These are phyloP conservation scores for Ctenopoma kingsleyae DNA, from an alignment of 2,797 vertebrate species.

Conservation along the genomic window DNA sequence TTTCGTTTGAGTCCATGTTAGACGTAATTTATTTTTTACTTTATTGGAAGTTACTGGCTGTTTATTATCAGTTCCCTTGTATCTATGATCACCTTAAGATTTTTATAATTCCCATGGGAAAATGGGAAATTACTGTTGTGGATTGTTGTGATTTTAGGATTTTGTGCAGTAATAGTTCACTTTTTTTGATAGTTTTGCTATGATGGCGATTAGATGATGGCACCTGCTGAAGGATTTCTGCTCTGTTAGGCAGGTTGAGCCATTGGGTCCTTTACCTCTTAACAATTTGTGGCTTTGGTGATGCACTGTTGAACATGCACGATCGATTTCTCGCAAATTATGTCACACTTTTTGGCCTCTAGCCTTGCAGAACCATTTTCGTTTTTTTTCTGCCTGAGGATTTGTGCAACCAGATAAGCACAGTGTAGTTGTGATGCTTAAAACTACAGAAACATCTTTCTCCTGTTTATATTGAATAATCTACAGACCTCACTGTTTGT, in stretches of 20 bases:
- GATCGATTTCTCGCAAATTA: neutral
- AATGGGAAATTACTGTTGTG: no score
- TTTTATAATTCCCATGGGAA: no score
- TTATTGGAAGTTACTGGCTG: no score
- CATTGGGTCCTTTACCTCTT: neutral
- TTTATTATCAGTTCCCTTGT: neutral
- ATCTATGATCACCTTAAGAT: neutral
- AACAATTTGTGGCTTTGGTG: neutral
- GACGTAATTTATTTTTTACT: no score
- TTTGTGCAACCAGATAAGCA: neutral
- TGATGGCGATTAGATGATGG: no score
- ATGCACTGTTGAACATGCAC: neutral
- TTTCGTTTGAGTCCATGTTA: neutral
- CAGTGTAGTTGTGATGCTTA: neutral
- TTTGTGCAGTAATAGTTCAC: no score
- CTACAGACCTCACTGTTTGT: no score
- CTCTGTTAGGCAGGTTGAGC: no score
- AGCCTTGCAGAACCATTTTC: neutral
- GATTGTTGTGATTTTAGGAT: no score
- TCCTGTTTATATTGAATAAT: neutral
- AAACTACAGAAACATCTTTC: neutral
- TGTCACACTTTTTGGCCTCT: neutral
- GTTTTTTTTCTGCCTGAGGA: neutral
- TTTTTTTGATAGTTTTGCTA: no score
- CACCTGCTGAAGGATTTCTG: no score